These are phyloP conservation scores for Venturia canescens DNA, from an alignment of 1,140 invertebrate genomes.

Conservation along the genomic window DNA sequence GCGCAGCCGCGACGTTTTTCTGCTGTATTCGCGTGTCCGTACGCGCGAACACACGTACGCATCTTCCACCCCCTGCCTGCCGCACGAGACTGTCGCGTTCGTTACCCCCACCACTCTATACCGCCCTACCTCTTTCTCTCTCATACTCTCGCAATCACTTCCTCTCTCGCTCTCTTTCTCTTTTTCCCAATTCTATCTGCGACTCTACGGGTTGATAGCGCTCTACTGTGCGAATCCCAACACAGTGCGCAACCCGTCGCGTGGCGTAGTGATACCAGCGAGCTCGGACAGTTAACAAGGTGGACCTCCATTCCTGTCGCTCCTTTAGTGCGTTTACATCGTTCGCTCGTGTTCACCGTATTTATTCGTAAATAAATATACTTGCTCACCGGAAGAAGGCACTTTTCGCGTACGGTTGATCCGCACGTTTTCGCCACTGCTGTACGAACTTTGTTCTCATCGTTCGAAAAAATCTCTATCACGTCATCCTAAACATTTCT, in stretches of 20 bases:
- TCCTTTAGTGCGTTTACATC: slow-evolving; percentile 68
- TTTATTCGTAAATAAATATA: slow-evolving; percentile 25
- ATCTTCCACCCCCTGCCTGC: slow-evolving; percentile 37
- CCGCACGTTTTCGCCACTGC: slow-evolving; percentile 1
- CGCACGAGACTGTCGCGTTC: slow-evolving; percentile 26
- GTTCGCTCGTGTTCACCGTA: slow-evolving; percentile 59
- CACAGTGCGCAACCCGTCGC: slow-evolving; percentile 58
- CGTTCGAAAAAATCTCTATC: neutral
- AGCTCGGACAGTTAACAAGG: slow-evolving; percentile 66
- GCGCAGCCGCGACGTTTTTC: slow-evolving; percentile 9
- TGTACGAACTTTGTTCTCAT: neutral
- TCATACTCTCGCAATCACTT: neutral
- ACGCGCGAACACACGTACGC: neutral
- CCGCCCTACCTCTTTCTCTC: slow-evolving; percentile 10
- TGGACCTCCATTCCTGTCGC: slow-evolving; percentile 68
- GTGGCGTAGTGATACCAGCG: slow-evolving; percentile 70
- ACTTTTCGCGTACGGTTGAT: neutral
- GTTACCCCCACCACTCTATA: slow-evolving; percentile 31
- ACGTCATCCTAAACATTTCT: neutral
- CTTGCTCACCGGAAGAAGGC: neutral
- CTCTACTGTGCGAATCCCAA: slow-evolving; percentile 44
- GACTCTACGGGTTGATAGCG: slow-evolving; percentile 21
- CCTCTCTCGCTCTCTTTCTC: neutral
- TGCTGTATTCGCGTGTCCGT: neutral
- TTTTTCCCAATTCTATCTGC: slow-evolving; percentile 10